Base-by-base conservation (phyloP, 2,888 invertebrate genomes). In the Ornithoptera priamus region DNA sequence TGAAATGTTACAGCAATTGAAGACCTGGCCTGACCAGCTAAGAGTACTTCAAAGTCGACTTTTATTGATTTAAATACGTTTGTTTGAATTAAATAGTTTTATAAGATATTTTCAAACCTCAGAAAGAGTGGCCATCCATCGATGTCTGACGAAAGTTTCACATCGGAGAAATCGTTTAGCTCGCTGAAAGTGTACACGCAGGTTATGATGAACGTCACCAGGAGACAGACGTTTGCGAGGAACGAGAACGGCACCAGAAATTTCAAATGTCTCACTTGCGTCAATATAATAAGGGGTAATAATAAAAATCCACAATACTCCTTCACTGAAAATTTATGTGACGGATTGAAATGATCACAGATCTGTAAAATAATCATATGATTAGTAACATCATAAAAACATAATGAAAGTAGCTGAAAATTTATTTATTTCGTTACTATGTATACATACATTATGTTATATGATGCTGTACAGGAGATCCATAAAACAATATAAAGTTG, bases 241-340 rank as follows among this genome's bases (percentile, higher is more conserved):
- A 96, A 91, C 0, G 99, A 98, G 84, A 98, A 97, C 0, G 98
- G 97, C 4, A 98, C 97, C 59, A 99, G 89, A 78, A 95, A 95
- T 83, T 96, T 97, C 0, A 99, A 92, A 78, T 96, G 94, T 61
- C 97, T 80, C 65, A 91, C 81, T 84, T 96, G 96, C 6, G 95
- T 95, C 62, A 96, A 93, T 0, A 96, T 81, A 17, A 97, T 86
- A 22, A 97, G 86, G 0, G 97, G 96, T 0, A 96, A 76, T 3
- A 96, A 85, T 0, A 96, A 84, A 2, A 96, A 87, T 0, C 94
- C 89, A 80, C 96, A 95, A 84, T 96, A 96, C 18, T 94, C 85
- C 64, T 94, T 90, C 0, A 94, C 85, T 65, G 94, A 87, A 75
- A 92, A 88, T 72, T 92, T 87, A 71, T 90, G 75, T 0, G 77